These are phyloP conservation scores for Agrochola circellaris DNA, from an alignment of 2,888 invertebrate species.

Conservation along the genomic window DNA sequence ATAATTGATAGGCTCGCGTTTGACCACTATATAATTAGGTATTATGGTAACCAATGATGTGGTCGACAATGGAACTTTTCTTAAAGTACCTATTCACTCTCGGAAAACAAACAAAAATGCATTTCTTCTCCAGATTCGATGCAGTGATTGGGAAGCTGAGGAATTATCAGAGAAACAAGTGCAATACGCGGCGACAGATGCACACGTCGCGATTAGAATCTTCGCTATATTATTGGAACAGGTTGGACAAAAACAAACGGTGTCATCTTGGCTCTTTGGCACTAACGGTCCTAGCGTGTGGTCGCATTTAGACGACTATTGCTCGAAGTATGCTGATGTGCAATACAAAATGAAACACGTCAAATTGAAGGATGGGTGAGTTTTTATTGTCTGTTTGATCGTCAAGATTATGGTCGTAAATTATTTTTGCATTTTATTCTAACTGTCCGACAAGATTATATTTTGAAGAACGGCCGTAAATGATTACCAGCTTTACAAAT, in stretches of 20 bases:
- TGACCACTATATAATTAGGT: background rate
- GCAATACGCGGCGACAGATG: conserved; percentile 94
- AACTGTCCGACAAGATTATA: background rate
- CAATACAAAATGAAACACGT: conserved; percentile 73
- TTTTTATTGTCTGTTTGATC: background rate
- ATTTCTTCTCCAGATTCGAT: conserved; percentile 86
- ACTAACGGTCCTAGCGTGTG: conserved; percentile 58
- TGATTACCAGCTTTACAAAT: background rate
- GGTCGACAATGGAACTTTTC: too few relatives aligned
- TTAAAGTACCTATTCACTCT: background rate
- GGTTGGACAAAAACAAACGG: conserved; percentile 50
- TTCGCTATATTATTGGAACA: conserved; percentile 89
- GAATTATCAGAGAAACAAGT: conserved; percentile 91
- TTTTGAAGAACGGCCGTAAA: background rate
- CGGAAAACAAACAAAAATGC: background rate
- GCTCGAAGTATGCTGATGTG: conserved; percentile 75
- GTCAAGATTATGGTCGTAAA: background rate
- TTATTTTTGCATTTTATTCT: background rate
- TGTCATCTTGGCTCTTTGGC: conserved; percentile 54
- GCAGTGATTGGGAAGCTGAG: conserved; percentile 94
- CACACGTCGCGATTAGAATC: conserved; percentile 93
- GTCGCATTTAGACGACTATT: conserved; percentile 73
- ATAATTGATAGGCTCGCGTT: background rate
- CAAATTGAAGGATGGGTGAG: conserved; percentile 69
- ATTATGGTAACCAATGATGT: background rate